Evolutionary conservation across 2,797 vertebrate genomes (phyloP), one percentile per base, ranked within the genome.

Genomic region (Microctenopoma stevenorrisi): DNA sequence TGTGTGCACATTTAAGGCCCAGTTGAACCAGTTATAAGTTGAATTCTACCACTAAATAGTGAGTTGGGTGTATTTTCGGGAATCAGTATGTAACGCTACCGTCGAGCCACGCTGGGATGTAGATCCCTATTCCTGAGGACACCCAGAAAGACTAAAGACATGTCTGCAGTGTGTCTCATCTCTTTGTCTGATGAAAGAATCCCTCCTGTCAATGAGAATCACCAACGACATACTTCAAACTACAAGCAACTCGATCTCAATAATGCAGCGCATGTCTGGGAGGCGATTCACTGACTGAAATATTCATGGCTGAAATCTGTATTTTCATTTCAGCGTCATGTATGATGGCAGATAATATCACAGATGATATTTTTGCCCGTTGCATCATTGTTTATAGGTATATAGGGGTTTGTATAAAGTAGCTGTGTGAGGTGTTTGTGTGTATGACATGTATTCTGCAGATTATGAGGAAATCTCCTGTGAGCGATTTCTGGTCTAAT

Each of bases 271-370:
- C 44, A 68, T 80, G 79, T 88, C 87, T 84, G 53, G 73, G 72
- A 90, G 86, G 84, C 88, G 86, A 86, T 83, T 89, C 82, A 71
- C 83, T 84, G 81, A 42, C 78, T 11, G 61, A 90, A 92, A 91
- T 86, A 92, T 92, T 89, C 72, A 93, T 91, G 84, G 57, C 65
- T 57, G 55, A 91, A 91, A 93, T 91, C 86, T 86, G 84, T 86
- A 88, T 91, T 91, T 88, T 87, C 73, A 79, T 84, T 85, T 83
- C 48, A 70, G 61, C 10, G 56, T 85, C 61, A 72, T 61, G 72
- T 69, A 65, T 77, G 75, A 78, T 62, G 44, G 49, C 48, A 66
- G 73, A 81, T 81, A 72, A 85, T 78, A 75, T 56, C 62, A 57
- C 81, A 25, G 40, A 42, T 46, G 9, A 46, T 18, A 18, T 44